These are phyloP conservation scores for Ptyas mucosa DNA, from an alignment of 2,113 vertebrate genomes.

Conservation along the genomic window DNA sequence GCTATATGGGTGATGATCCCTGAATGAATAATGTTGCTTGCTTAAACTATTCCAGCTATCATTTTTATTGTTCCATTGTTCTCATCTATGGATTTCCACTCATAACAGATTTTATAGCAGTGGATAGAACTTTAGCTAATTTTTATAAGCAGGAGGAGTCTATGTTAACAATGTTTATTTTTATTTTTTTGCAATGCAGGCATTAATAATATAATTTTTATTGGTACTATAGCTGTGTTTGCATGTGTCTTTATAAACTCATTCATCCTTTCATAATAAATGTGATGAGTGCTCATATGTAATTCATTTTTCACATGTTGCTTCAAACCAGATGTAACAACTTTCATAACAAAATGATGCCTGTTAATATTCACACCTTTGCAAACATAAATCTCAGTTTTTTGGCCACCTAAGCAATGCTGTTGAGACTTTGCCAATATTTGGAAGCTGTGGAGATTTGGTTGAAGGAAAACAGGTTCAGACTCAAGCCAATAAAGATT, in stretches of 20 bases:
- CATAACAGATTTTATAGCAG: background rate
- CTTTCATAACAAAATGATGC: background rate
- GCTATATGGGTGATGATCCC: background rate
- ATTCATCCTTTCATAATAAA: background rate
- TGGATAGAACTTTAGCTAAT: background rate
- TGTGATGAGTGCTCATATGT: background rate
- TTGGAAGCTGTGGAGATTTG: background rate
- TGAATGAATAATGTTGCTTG: background rate
- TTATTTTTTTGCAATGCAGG: background rate
- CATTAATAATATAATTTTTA: background rate
- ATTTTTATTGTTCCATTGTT: background rate
- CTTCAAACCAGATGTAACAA: background rate
- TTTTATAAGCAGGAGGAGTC: background rate
- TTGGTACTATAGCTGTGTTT: background rate
- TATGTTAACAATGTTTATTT: background rate
- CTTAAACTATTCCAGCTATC: background rate
- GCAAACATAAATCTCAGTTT: background rate
- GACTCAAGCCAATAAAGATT: background rate
- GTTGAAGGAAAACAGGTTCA: background rate
- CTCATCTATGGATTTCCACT: background rate
- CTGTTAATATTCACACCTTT: background rate
- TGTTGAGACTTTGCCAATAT: background rate
- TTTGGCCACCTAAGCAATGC: background rate
- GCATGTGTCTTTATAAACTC: background rate
- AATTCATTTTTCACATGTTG: background rate